phyloP scores from a whole-genome alignment of 2,797 vertebrate species.

The Falco concolor region DNA sequence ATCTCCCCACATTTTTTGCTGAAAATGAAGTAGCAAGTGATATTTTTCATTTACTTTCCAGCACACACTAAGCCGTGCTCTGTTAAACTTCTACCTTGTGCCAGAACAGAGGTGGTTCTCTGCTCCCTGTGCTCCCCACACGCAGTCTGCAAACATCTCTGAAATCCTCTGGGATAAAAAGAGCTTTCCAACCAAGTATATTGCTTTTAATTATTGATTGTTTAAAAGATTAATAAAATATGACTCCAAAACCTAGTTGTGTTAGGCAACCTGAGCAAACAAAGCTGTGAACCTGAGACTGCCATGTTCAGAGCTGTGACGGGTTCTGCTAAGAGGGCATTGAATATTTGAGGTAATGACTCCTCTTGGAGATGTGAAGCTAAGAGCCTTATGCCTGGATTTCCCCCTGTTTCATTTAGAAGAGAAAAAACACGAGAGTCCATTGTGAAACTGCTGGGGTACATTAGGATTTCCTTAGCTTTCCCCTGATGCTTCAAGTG shows the following conservation, averaged over 20 bases:
- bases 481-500: background rate
- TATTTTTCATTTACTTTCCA: constrained; percentile 9
- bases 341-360: background rate
- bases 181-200: background rate
- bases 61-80: background rate
- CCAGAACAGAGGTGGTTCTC: background rate
- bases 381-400: background rate
- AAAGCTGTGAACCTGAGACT: background rate
- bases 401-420: background rate
- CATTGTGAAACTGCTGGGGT: background rate
- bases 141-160: background rate
- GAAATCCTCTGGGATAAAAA: background rate
- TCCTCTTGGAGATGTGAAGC: background rate
- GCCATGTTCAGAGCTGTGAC: background rate
- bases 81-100: background rate
- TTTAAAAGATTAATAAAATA: constrained; percentile 21
- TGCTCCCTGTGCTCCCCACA: background rate
- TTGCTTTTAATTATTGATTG: constrained; percentile 18
- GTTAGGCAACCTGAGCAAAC: background rate
- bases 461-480: background rate
- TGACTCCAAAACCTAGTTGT: background rate
- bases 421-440: background rate
- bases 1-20: background rate
- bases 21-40: background rate
- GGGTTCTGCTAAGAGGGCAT: background rate